phyloP scores from a whole-genome alignment of 2,113 vertebrate genomes.

The Burhinus oedicnemus region DNA sequence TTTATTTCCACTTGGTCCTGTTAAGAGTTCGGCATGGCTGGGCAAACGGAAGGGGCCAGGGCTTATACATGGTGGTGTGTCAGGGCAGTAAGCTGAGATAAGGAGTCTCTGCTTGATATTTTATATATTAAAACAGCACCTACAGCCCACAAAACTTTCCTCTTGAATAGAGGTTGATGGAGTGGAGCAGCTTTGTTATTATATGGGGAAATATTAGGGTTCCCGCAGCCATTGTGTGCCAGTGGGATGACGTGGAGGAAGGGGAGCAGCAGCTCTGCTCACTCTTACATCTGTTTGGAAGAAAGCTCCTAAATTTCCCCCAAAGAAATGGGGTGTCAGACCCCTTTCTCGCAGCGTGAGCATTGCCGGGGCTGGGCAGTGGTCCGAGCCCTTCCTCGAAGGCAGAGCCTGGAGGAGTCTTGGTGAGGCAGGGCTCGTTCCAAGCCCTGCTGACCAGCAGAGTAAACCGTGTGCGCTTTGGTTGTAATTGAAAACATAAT shows the following conservation, averaged over 20 bases:
- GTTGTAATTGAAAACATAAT: slow-evolving; percentile 1
- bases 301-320: neutral
- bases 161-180: neutral
- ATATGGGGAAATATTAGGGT: neutral
- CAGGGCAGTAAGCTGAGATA: neutral
- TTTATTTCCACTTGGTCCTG: neutral
- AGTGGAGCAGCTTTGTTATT: neutral
- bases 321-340: rapidly evolving
- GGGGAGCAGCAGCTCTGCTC: neutral
- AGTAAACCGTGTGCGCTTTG: neutral
- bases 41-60: neutral
- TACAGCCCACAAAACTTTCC: neutral
- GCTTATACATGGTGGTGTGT: rapidly evolving
- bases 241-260: rapidly evolving
- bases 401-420: neutral
- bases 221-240: rapidly evolving
- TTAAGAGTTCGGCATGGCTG: neutral
- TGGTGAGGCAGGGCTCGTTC: neutral
- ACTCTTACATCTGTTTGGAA: rapidly evolving
- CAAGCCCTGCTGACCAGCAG: neutral
- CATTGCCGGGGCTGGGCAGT: neutral
- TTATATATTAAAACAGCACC: neutral
- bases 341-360: rapidly evolving
- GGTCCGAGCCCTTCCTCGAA: neutral
- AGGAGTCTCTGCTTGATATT: neutral